phyloP scores from a whole-genome alignment of 2,113 vertebrate genomes.

The Parus major region DNA sequence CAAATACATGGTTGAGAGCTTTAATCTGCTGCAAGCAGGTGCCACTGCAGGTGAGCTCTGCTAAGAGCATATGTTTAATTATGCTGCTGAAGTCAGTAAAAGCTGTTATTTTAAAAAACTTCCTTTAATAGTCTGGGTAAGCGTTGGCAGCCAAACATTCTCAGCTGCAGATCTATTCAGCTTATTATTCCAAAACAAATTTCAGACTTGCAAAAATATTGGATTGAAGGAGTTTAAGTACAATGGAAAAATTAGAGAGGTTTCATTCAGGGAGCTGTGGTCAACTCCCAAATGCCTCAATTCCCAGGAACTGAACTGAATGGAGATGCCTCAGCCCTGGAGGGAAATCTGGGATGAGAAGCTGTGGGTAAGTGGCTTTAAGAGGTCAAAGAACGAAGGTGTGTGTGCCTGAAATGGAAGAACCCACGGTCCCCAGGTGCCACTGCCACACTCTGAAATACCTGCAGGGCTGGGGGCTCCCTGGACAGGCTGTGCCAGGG shows the following conservation, averaged over 20 bases:
- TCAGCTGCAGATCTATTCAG: slow-evolving; percentile 8
- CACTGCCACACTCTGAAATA: background rate
- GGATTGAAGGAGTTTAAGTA: background rate
- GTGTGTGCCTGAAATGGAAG: background rate
- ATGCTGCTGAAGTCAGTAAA: background rate
- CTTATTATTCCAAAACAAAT: slow-evolving; percentile 21
- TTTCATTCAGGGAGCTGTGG: background rate
- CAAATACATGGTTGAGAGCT: background rate
- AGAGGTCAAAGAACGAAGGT: background rate
- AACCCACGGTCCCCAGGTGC: too few relatives aligned
- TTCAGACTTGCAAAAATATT: background rate
- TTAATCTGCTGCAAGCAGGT: slow-evolving; percentile 41
- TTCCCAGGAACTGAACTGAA: background rate
- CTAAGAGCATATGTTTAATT: slow-evolving; percentile 5
- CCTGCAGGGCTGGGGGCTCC: background rate
- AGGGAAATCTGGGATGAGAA: background rate
- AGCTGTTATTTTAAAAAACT: background rate
- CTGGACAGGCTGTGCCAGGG: background rate
- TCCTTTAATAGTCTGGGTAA: background rate
- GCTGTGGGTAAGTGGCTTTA: background rate
- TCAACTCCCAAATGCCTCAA: rapidly evolving
- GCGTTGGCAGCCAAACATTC: background rate
- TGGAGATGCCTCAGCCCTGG: background rate
- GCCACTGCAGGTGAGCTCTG: slow-evolving; percentile 49
- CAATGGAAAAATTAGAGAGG: background rate